Base-by-base conservation (phyloP, 1,140 invertebrate genomes). In the Holcopasites calliopsidis region DNA sequence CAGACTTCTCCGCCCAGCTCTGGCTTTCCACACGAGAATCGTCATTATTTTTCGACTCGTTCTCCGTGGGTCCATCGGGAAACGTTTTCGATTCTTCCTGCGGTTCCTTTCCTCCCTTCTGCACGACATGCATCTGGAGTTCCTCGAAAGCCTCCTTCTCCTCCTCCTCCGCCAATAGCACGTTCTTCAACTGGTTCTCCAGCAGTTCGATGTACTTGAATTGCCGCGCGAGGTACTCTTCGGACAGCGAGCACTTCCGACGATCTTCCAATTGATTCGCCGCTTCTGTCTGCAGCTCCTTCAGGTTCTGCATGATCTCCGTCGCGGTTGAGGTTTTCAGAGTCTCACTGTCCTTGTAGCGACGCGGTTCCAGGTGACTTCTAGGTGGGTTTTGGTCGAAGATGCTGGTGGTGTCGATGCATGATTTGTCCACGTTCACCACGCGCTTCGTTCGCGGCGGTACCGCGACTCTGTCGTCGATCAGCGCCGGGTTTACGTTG, bases 181-280 rank as follows among this genome's bases (percentile, higher is more conserved):
- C 89, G 2, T 91, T 85, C 23, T 84, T 85, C 47, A 91, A 64
- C 31, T 89, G 89, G 38, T 87, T 80, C 49, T 92, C 90, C 68
- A 91, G 35, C n/a, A 93, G 91, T 18, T 93, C 91, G 28, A 96
- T 94, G 76, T 95, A 94, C 82, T 93, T 92, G 79, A 95, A 92
- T 88, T 96, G 95, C 82, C 93, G 92, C 13, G 94, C 93, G 85
- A 95, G 94, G 61, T 95, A 90, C 79, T 95, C 94, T 77, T 93
- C 93, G 0, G 95, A 94, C 40, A 95, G 82, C 3, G 94, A 95
- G 6, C 91, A 91, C 35, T 94, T 91, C 33, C 93, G 80, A 3
- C 61, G 68, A n/a, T 44, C 81, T 8, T 85, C 81, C 18, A 78
- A n/a, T 0, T 79, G 71, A 7, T 54, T 33, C 3, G 35, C 66